These are phyloP conservation scores for Myrmecophaga tridactyla DNA, from an alignment of 2,113 vertebrate genomes.

Conservation along the genomic window DNA sequence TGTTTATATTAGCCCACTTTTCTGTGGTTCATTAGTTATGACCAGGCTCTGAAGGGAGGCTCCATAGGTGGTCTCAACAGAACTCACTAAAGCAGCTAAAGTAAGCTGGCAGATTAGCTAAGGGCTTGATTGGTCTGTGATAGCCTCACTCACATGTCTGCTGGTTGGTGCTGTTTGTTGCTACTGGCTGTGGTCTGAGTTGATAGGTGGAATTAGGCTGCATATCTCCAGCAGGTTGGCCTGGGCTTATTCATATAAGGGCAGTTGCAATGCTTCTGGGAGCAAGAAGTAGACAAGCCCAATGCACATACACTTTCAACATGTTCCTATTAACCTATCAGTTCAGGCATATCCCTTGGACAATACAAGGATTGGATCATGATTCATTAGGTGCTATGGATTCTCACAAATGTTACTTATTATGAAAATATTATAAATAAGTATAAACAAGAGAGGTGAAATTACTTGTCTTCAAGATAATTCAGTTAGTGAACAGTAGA, in stretches of 20 bases:
- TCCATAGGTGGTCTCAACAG: neutral
- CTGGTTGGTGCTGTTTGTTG: neutral
- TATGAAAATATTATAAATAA: neutral
- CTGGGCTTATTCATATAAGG: neutral
- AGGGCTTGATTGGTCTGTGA: no score
- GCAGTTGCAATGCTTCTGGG: neutral
- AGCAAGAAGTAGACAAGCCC: neutral
- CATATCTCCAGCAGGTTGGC: neutral
- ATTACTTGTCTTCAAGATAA: neutral
- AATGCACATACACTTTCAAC: neutral
- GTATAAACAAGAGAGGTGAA: neutral
- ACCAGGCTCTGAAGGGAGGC: neutral
- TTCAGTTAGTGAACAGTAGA: neutral
- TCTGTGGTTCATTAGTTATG: neutral
- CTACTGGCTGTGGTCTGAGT: neutral
- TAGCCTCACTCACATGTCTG: neutral
- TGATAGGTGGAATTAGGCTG: neutral
- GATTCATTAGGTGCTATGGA: neutral
- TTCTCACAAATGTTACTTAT: neutral
- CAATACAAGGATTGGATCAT: neutral
- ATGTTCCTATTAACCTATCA: neutral
- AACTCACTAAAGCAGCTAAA: neutral
- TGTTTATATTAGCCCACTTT: neutral
- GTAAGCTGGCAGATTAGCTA: neutral
- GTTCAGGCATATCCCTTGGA: neutral